Evolutionary conservation across 64 coral and sea anemone genomes (phyloP).

Genomic region (Montipora sp.): DNA sequence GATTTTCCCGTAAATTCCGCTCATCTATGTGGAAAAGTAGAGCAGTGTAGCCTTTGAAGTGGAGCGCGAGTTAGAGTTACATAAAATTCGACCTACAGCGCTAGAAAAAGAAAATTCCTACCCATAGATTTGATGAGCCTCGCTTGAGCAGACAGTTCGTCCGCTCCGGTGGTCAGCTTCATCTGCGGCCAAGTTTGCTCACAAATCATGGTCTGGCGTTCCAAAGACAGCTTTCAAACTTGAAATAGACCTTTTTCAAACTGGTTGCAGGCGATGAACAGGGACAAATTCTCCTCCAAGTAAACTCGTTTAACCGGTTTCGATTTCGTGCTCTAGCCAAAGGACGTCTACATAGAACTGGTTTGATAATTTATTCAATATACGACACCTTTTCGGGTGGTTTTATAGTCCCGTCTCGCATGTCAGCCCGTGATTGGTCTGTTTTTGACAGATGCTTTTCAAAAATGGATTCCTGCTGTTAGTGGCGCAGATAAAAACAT

Average conservation of each 20-base stretch:
- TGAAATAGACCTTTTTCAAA: conserved; percentile 14
- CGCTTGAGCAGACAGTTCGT: not conserved
- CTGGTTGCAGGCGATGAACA: not conserved
- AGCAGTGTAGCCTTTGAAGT: not conserved
- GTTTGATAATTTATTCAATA: conserved; percentile 25
- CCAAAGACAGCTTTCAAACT: not conserved
- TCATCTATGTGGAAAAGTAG: not conserved
- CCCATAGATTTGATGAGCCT: not conserved
- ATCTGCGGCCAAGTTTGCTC: conserved; percentile 11
- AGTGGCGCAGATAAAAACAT: not conserved
- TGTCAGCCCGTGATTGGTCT: conserved; percentile 10
- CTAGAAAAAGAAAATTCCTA: conserved; percentile 10
- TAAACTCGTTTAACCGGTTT: conserved; percentile 57
- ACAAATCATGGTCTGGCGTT: not conserved
- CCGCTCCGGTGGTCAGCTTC: not conserved
- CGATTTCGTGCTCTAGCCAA: not conserved
- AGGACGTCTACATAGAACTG: not conserved
- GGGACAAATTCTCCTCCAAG: conserved; percentile 3
- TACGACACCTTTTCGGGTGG: not conserved
- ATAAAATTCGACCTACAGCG: not conserved
- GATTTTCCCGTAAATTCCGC: not conserved
- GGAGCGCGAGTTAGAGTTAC: not conserved
- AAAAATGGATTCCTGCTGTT: not conserved
- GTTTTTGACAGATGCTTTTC: conserved; percentile 6
- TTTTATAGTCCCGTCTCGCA: not conserved